Conservation (phyloP, 2,888 invertebrate species). For the Macaria notata region DNA sequence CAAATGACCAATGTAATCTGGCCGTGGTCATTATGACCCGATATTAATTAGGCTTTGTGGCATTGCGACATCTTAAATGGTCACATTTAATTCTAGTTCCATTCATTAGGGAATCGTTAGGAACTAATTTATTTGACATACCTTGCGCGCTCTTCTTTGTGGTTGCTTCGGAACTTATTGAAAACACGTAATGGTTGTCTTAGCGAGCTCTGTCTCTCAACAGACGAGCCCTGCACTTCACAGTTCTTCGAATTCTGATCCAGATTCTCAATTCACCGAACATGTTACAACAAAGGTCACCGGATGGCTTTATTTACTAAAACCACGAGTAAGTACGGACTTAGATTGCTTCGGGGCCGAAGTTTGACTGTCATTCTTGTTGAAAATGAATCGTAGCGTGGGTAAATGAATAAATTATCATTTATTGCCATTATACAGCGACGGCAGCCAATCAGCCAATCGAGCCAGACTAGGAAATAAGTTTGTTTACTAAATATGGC, state of each 20-base stretch:
- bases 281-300: slow-evolving; percentile 22
- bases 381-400: slow-evolving; percentile 40
- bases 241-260: slow-evolving; percentile 21
- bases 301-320: slow-evolving; percentile 22
- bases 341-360: slow-evolving; percentile 27
- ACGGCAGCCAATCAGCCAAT: too few species aligned
- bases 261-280: slow-evolving; percentile 23
- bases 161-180: slow-evolving; percentile 1
- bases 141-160: not conserved
- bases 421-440: slow-evolving; percentile 9
- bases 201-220: slow-evolving; percentile 2
- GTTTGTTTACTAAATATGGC: too few species aligned
- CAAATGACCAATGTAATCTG: not conserved
- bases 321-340: slow-evolving; percentile 35
- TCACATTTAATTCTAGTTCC: slow-evolving; percentile 5
- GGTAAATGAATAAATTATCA: slow-evolving; percentile 49
- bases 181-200: slow-evolving; percentile 5
- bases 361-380: slow-evolving; percentile 40
- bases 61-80: slow-evolving; percentile 17
- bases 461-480: too few species aligned
- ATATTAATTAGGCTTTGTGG: slow-evolving; percentile 5
- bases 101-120: slow-evolving; percentile 13
- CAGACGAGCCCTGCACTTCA: slow-evolving; percentile 20
- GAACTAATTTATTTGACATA: not conserved
- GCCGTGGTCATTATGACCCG: slow-evolving; percentile 10